Base-by-base conservation (phyloP, 2,113 vertebrate genomes). In the Callipepla californica region DNA sequence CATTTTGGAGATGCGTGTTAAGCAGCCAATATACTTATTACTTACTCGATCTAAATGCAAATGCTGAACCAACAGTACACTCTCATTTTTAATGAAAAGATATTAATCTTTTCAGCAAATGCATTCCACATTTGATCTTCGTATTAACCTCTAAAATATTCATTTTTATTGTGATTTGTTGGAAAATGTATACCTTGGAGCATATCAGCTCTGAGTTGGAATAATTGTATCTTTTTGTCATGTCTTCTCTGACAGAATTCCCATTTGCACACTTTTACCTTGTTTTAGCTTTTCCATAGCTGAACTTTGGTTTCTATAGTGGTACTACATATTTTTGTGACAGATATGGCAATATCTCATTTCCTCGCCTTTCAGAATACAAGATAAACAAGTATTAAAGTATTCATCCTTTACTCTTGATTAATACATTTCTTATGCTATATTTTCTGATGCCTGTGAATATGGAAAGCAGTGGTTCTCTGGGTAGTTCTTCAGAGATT, bases 31-130 rank as follows among this genome's bases (percentile, higher is more conserved):
- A 92, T 85, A 93, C 90, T 96, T 96, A 93, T 86, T 96, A 92
- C 93, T 84, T 89, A 88, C 94, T 97, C 95, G 5, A 97, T 97
- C 96, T 97, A 97, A 97, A 97, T 97, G 96, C 96, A 97, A 97
- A 97, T 97, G 90, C 80, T 95, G 93, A 97, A 97, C 94, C 87
- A 96, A 96, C 96, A 92, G 90, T 76, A 65, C 90, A 57, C 81
- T 94, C 85, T 93, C 74, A 68, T 88, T 96, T 97, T 97, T 96
- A 97, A 97, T 97, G 95, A 97, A 97, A 97, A 96, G 93, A 97
- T 97, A 97, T 97, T 94, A 97, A 96, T 97, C 97, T 97, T 97
- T 85, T 87, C 93, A 90, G 94, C 80, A 95, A 97, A 95, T 86
- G 72, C 63, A 76, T 95, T 95, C 69, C 75, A 89, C 96, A 80